Evolutionary conservation across 1,140 invertebrate genomes (phyloP).

Genomic region (Copidosoma floridanum): DNA sequence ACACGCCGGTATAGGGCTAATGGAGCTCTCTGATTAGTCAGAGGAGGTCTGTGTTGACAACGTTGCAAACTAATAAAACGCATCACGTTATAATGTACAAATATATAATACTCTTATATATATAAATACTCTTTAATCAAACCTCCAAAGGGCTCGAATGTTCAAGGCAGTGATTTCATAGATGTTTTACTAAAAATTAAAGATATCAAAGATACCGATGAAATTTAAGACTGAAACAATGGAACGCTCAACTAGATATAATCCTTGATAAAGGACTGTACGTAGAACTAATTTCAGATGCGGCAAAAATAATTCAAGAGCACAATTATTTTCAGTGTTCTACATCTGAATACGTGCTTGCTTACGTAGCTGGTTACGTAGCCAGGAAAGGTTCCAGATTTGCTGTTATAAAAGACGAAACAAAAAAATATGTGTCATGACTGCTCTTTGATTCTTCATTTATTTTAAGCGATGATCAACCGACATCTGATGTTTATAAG

Average conservation of each 20-base stretch:
- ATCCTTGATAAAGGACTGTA: background rate
- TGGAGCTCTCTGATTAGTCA: too few species aligned
- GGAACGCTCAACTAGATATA: background rate
- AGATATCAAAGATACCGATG: background rate
- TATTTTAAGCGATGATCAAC: background rate
- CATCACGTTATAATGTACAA: too few species aligned
- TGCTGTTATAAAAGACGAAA: background rate
- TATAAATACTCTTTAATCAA: slow-evolving; percentile 23
- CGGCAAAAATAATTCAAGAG: background rate
- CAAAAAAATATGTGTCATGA: background rate
- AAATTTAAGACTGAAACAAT: background rate
- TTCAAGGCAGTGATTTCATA: slow-evolving; percentile 15
- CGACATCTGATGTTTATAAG: background rate
- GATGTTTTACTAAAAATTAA: background rate
- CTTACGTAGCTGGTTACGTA: slow-evolving; percentile 8
- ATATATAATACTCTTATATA: too few species aligned
- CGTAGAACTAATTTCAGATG: background rate
- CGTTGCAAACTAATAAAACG: too few species aligned
- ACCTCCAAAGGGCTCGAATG: slow-evolving; percentile 28
- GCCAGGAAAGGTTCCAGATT: background rate
- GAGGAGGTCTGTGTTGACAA: too few species aligned
- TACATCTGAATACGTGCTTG: slow-evolving; percentile 1
- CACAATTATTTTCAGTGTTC: background rate
- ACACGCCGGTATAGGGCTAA: too few species aligned
- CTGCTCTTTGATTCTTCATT: background rate